phyloP scores from a whole-genome alignment of 2,797 vertebrate genomes.

The Antennarius maculatus region DNA sequence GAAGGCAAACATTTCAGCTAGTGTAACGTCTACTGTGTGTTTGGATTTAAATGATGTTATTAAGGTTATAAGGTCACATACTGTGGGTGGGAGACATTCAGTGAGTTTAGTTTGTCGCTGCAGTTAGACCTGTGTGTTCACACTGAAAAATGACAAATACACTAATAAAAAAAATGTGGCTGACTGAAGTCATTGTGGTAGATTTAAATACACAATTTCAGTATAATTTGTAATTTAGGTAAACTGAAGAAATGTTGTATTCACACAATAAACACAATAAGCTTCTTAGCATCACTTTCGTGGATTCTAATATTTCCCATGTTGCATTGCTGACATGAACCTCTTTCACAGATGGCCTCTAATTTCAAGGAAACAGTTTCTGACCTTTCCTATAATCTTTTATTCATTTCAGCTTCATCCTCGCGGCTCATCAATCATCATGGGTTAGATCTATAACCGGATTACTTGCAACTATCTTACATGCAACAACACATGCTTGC shows the following conservation, averaged over 20 bases:
- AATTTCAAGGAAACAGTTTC: slow-evolving; percentile 29
- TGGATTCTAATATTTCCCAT: not conserved
- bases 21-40: not conserved
- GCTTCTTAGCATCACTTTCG: not conserved
- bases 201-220: not conserved
- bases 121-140: no score
- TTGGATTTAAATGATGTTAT: not conserved
- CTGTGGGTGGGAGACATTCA: no score
- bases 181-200: not conserved
- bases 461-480: slow-evolving; percentile 60
- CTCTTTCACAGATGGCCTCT: slow-evolving; percentile 23
- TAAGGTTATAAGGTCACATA: not conserved
- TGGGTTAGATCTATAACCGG: slow-evolving; percentile 61
- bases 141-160: not conserved
- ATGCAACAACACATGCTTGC: slow-evolving; percentile 21
- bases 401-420: slow-evolving; percentile 37
- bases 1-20: no score
- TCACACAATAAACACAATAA: not conserved
- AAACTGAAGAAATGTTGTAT: not conserved
- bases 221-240: not conserved
- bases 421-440: slow-evolving; percentile 61
- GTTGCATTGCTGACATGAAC: not conserved
- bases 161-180: not conserved
- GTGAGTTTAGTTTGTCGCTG: no score
- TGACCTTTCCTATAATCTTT: slow-evolving; percentile 33